Evolutionary conservation across 64 coral and sea anemone genomes (phyloP).

Genomic region (Montipora efflorescens): DNA sequence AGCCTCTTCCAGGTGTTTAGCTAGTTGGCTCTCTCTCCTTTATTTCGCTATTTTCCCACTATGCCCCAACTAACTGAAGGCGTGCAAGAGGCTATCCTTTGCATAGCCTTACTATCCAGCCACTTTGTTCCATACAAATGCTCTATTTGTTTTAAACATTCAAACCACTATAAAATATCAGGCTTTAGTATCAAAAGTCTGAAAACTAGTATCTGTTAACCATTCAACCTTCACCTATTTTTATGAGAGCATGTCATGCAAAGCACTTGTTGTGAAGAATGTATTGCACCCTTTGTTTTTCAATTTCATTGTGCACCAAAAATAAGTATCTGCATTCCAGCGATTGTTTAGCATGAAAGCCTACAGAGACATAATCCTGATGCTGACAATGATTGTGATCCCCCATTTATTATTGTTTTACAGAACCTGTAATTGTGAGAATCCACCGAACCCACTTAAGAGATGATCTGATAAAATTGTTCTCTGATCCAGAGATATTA

Average conservation of each 20-base stretch:
- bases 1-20: neutral
- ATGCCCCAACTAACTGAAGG: neutral
- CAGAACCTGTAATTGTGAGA: conserved; percentile 22
- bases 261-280: conserved; percentile 16
- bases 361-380: conserved; percentile 5
- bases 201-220: neutral
- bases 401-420: conserved; percentile 19
- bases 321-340: neutral
- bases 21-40: neutral
- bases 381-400: neutral
- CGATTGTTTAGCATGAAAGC: conserved; percentile 1
- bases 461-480: conserved; percentile 44
- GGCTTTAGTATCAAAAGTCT: neutral
- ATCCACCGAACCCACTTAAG: conserved; percentile 26
- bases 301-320: conserved; percentile 10
- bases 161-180: neutral
- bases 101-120: neutral
- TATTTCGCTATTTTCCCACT: neutral
- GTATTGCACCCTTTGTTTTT: conserved; percentile 7
- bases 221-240: neutral
- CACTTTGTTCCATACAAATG: neutral
- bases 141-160: neutral
- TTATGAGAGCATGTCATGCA: neutral
- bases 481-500: conserved; percentile 28
- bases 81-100: neutral